Evolutionary conservation across 2,888 invertebrate genomes (phyloP), one percentile per base, ranked within the genome.

Genomic region (Siphonodentalium dalli): DNA sequence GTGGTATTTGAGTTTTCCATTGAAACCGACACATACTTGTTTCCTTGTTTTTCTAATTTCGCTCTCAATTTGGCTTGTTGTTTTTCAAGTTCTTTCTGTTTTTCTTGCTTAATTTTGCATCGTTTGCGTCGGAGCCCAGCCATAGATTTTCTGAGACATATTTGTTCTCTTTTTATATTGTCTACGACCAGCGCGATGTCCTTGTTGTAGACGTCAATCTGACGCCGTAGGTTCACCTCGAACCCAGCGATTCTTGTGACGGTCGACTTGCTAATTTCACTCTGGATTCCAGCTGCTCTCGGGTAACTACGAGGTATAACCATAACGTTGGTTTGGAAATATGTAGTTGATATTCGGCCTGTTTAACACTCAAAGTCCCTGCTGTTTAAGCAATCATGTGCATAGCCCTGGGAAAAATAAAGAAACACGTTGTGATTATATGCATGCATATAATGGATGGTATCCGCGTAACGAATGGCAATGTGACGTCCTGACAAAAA

Each of bases 181-280:
- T 65, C 65, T 5, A 71, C 61, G 2, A 58, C 49, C 20, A 60
- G 56, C n/a, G 63, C 60, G 55, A 70, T 64, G 50, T 72, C 72
- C 37, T 61, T 64, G 21, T 54, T 54, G 54, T 71, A 68, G 40
- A 68, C 54, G 53, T 66, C 69, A n/a, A 71, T 49, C n/a, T 53
- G 55, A 26, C 69, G 58, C 35, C 68, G 65, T 49, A 66, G 69
- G 54, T 69, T 63, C 1, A 70, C 63, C 46, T 71, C 71, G 55
- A 61, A 63, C 52, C 68, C 64, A 24, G 72, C 72, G 15, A 72
- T 67, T 20, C 71, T 46, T 20, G 68, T 70, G 20, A 72, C 65
- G 8, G 69, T 68, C 2, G 66, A 64, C 21, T 68, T 68, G 27
- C 63, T 68, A 35, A 68, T 58, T 37, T 72, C 72, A 39, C 71